Evolutionary conservation across 2,113 vertebrate species (phyloP), one percentile per base, ranked within the genome.

Genomic region (Perca flavescens): DNA sequence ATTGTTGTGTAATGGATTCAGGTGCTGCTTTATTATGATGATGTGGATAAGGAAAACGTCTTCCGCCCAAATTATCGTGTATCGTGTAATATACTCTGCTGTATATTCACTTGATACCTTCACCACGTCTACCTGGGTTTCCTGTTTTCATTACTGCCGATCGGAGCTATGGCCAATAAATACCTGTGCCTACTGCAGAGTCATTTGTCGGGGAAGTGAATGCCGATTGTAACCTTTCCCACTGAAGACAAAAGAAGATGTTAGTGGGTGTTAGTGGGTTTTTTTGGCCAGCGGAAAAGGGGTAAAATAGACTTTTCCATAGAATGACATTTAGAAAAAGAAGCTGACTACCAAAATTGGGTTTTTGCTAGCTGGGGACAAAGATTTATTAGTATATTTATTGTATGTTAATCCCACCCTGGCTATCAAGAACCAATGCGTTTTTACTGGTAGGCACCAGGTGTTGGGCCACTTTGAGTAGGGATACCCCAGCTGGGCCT

Each of bases 401-500:
- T 63, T 10, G 25, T 16, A 17, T 74, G 22, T 47, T 64, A 61
- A 81, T 79, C 58, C 1, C 61, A 47, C 62, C 25, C 19, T 61
- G 63, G 13, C 54, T 21, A 7, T 58, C 2, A 3, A 53, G 15
- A 43, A 63, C 43, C 15, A 46, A 28, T 22, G 54, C 28, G 28
- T 62, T 83, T 77, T 57, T 8, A 61, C 68, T 65, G 54, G 14
- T 16, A 50, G 60, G 16, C 31, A 75, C 67, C 65, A 79, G 77
- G 31, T 81, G 52, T 86, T 16, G 0, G 52, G 46, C 7, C 12
- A 6, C n/a, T 71, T 52, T 14, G 14, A 31, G 62, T 12, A 17
- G 50, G 19, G 47, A 62, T 62, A 5, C 60, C 47, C 84, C 74
- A 58, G 68, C 72, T 84, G 75, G 36, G 68, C 64, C 13, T 84